Evolutionary conservation across 2,113 vertebrate genomes (phyloP).

Genomic region (Neodontobutis hainanensis): DNA sequence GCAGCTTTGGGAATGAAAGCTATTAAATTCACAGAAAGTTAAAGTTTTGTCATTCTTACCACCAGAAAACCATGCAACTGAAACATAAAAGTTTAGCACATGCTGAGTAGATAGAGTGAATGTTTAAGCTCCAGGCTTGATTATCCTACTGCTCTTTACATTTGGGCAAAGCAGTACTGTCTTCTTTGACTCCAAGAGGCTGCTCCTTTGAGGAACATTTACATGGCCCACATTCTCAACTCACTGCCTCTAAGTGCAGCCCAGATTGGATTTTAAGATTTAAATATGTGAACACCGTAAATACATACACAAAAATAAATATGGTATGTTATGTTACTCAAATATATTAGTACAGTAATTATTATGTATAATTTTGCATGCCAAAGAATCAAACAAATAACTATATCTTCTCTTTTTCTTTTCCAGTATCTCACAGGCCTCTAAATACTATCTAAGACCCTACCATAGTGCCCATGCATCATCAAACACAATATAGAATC

Average conservation of each 20-base stretch:
- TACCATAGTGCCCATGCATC: conserved; percentile 49
- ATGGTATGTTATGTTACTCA: background rate
- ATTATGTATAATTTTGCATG: too few species aligned
- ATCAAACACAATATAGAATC: conserved; percentile 49
- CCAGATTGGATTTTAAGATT: too few species aligned
- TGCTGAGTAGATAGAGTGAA: background rate
- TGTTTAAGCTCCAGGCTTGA: background rate
- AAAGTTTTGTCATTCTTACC: conserved; percentile 28
- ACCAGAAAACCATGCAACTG: background rate
- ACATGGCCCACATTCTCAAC: too few species aligned
- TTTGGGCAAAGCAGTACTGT: background rate
- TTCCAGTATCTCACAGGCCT: conserved; percentile 33
- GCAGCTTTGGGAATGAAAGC: conserved; percentile 62
- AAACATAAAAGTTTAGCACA: background rate
- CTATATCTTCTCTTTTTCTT: background rate
- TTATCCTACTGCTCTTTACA: background rate
- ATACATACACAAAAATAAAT: too few species aligned
- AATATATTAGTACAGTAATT: too few species aligned
- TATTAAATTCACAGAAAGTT: conserved; percentile 63
- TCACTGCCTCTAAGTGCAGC: too few species aligned
- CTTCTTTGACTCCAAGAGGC: background rate
- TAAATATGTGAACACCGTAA: too few species aligned
- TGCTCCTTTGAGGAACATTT: background rate
- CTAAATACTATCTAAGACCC: conserved; percentile 35
- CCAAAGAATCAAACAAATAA: background rate